phyloP scores from a whole-genome alignment of 1,140 invertebrate species.

The Pogonomyrmex barbatus region DNA sequence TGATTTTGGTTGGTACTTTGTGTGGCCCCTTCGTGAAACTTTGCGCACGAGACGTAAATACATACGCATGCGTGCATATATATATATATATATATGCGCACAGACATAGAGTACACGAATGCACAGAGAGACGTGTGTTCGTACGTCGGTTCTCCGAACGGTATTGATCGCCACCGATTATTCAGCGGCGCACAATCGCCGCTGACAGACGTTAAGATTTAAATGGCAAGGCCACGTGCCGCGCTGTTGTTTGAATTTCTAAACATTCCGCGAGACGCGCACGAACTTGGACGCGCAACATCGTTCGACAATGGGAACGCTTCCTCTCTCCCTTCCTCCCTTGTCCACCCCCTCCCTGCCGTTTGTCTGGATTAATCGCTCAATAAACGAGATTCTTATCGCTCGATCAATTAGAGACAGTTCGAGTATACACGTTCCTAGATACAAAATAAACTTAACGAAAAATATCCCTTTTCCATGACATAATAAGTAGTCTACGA shows the following conservation, averaged over 20 bases:
- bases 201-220: slow-evolving; percentile 68
- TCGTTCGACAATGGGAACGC: background rate
- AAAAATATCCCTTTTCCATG: background rate
- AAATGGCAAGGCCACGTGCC: slow-evolving; percentile 73
- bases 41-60: too few relatives aligned
- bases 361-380: background rate
- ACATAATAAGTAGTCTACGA: background rate
- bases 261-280: slow-evolving; percentile 54
- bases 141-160: slow-evolving; percentile 14
- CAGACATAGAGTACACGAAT: background rate
- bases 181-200: slow-evolving; percentile 64
- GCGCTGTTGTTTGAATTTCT: slow-evolving; percentile 64
- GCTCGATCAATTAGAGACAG: background rate
- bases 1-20: too few relatives aligned
- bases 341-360: too few relatives aligned
- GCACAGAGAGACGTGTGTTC: background rate
- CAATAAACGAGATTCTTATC: slow-evolving; percentile 19
- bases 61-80: too few relatives aligned
- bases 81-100: background rate
- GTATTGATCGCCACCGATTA: slow-evolving; percentile 70
- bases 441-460: background rate
- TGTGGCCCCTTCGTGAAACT: background rate
- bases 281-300: slow-evolving; percentile 20
- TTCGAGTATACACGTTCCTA: background rate
- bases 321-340: background rate